Conservation (phyloP, 1,140 invertebrate genomes). For the Mamestra configurata region DNA sequence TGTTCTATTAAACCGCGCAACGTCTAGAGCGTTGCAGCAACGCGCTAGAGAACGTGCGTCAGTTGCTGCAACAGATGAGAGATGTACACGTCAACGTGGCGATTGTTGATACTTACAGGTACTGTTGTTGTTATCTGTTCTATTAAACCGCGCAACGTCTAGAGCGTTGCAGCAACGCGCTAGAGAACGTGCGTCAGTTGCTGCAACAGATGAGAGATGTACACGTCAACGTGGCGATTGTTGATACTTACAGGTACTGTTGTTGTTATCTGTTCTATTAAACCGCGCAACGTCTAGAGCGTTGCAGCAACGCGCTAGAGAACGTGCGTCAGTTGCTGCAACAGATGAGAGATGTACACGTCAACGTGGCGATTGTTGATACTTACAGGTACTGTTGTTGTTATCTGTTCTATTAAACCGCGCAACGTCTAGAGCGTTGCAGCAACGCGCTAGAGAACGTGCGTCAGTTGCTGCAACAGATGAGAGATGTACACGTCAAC, state of each 20-base stretch:
- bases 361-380: conserved; percentile 75
- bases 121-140: conserved; percentile 20
- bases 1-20: conserved; percentile 61
- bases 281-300: conserved; percentile 64
- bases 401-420: too few species aligned
- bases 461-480: conserved; percentile 70
- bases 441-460: conserved; percentile 77
- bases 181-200: conserved; percentile 78
- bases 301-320: conserved; percentile 72
- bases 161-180: conserved; percentile 67
- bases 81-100: conserved; percentile 74
- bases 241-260: conserved; percentile 78
- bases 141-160: conserved; percentile 66
- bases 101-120: conserved; percentile 82
- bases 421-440: conserved; percentile 68
- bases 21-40: conserved; percentile 69
- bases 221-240: conserved; percentile 72
- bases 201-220: conserved; percentile 74
- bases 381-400: conserved; percentile 85
- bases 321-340: conserved; percentile 76
- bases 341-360: conserved; percentile 72
- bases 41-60: conserved; percentile 76
- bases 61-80: conserved; percentile 72
- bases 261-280: conserved; percentile 28
- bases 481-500: conserved; percentile 74